Evolutionary conservation across 1,140 invertebrate genomes (phyloP).

Genomic region (Euwallacea fornicatus): DNA sequence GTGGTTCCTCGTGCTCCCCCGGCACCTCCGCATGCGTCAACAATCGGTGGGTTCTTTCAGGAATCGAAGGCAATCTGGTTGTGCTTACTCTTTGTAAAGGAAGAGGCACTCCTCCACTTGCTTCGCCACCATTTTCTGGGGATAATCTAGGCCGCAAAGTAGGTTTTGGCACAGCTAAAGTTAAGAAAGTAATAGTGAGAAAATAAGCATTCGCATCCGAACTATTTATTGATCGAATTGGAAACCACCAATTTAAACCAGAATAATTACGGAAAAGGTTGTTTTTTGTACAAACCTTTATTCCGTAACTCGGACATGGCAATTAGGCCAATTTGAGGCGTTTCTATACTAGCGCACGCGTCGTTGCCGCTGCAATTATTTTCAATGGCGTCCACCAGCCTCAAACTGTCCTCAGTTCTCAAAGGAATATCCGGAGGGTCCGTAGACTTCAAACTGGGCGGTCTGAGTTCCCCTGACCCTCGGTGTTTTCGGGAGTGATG

Average conservation of each 20-base stretch:
- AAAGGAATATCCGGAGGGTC: conserved; percentile 38
- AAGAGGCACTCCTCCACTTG: conserved; percentile 56
- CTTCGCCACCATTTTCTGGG: conserved; percentile 46
- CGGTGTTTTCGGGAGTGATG: conserved; percentile 72
- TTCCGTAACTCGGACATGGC: conserved; percentile 40
- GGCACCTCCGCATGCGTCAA: conserved; percentile 65
- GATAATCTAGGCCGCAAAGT: conserved; percentile 41
- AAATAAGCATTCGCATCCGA: not conserved
- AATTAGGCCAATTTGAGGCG: conserved; percentile 42
- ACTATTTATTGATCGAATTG: not conserved
- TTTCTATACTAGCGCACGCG: conserved; percentile 28
- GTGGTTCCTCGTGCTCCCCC: conserved; percentile 73
- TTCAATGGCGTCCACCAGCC: not conserved
- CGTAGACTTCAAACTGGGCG: conserved; percentile 54
- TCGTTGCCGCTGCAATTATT: not conserved
- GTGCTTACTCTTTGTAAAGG: conserved; percentile 73
- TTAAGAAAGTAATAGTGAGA: not conserved
- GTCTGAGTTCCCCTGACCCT: conserved; percentile 55
- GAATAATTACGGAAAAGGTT: too few species aligned
- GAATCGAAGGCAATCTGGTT: conserved; percentile 78
- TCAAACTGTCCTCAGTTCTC: conserved; percentile 36
- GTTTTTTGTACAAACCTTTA: conserved; percentile 37
- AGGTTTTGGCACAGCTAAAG: conserved; percentile 26
- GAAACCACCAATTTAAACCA: not conserved
- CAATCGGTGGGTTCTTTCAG: conserved; percentile 65